Percentiles rank a stretch among this genome's conserved stretches.
Conservation (phyloP, 2,797 vertebrate species). For the Anguilla anguilla region DNA sequence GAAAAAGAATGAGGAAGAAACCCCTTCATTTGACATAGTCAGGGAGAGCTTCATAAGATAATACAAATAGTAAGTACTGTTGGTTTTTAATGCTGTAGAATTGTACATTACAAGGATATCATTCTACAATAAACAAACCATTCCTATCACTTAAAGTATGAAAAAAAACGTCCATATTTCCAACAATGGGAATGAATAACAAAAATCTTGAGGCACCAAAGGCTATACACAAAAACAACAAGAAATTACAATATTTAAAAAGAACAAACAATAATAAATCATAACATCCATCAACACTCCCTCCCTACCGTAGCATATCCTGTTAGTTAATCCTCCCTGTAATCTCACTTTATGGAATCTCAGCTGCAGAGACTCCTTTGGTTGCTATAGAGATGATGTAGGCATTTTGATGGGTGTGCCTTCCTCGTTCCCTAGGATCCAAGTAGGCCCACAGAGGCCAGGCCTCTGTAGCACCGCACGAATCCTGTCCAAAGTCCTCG, state of each 20-base stretch:
- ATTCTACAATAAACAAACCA: constrained; percentile 51
- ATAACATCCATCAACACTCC: constrained; percentile 47
- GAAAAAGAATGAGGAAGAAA: constrained; percentile 50
- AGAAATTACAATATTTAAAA: constrained; percentile 37
- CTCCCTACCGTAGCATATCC: constrained; percentile 50
- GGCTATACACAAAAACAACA: constrained; percentile 60
- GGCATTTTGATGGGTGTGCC: constrained; percentile 37
- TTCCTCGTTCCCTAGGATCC: constrained; percentile 31
- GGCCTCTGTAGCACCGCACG: not conserved
- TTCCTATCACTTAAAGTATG: constrained; percentile 55
- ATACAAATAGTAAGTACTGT: constrained; percentile 53
- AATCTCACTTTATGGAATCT: constrained; percentile 34
- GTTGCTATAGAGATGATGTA: constrained; percentile 40
- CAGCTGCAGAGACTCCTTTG: constrained; percentile 21
- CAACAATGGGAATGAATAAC: constrained; percentile 76
- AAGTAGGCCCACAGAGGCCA: constrained; percentile 34
- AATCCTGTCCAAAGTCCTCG: constrained; percentile 42
- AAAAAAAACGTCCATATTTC: constrained; percentile 61
- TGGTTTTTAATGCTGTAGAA: constrained; percentile 44
- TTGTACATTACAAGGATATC: constrained; percentile 51
- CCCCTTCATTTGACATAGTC: constrained; percentile 23
- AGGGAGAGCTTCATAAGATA: constrained; percentile 19
- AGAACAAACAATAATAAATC: constrained; percentile 42
- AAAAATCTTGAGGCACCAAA: constrained; percentile 76
- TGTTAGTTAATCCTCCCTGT: constrained; percentile 32